Percentiles rank a stretch among this genome's conserved stretches.
These are phyloP conservation scores for Urosaurus nigricauda DNA, from an alignment of 2,797 vertebrate genomes.

Conservation along the genomic window DNA sequence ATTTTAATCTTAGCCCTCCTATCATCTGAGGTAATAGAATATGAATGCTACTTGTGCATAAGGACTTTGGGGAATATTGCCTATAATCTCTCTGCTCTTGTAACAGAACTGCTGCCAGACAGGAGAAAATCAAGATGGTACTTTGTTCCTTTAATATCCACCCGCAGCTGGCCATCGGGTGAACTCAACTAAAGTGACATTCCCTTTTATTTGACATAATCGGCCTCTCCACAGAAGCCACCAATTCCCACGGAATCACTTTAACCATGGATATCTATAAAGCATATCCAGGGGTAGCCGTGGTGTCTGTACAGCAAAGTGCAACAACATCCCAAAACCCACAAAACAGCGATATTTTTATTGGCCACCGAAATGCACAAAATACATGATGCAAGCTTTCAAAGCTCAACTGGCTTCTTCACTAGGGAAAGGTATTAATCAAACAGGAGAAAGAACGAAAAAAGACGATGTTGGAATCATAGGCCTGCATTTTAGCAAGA, in stretches of 20 bases:
- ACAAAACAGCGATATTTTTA: too few relatives aligned
- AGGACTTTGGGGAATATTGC: not conserved
- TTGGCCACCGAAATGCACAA: too few relatives aligned
- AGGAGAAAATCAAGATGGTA: not conserved
- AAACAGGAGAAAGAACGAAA: too few relatives aligned
- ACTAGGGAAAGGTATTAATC: too few relatives aligned
- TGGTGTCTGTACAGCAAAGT: too few relatives aligned
- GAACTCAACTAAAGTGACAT: not conserved
- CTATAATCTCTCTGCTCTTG: not conserved
- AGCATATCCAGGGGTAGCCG: too few relatives aligned
- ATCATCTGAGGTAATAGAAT: slow-evolving; percentile 14
- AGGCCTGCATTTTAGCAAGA: too few relatives aligned
- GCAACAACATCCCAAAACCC: too few relatives aligned
- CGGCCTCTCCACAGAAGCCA: not conserved
- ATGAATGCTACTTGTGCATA: not conserved
- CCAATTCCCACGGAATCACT: not conserved
- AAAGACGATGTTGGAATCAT: too few relatives aligned
- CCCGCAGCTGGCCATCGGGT: not conserved
- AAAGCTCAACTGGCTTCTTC: too few relatives aligned
- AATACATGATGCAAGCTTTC: too few relatives aligned
- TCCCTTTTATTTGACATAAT: not conserved
- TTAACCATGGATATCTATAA: not conserved
- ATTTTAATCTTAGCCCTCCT: slow-evolving; percentile 6
- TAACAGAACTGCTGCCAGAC: not conserved
- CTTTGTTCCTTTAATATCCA: not conserved